phyloP scores from a whole-genome alignment of 2,888 invertebrate species.

The Coenonympha arcania region DNA sequence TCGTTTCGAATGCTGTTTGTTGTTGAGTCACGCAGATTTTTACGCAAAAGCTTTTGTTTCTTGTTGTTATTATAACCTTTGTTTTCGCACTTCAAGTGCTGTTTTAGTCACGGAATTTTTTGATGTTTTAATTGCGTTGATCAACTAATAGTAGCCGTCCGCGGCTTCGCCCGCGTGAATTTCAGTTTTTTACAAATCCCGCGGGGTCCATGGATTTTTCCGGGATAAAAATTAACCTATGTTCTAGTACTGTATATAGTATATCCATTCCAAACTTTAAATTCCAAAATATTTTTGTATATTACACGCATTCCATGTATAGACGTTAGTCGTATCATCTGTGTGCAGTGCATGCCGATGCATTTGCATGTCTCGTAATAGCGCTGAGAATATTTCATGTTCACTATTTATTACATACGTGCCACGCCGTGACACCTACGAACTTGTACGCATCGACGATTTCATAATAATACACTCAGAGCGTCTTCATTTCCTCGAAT shows the following conservation, averaged over 20 bases:
- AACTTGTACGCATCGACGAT: conserved; percentile 1
- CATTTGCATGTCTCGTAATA: conserved; percentile 12
- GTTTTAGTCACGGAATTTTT: background rate
- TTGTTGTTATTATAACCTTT: conserved; percentile 9
- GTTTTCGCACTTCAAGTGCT: background rate
- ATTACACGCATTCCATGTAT: conserved; percentile 1
- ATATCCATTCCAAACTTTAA: no score
- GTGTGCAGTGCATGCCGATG: conserved; percentile 9
- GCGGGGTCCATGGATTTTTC: no score
- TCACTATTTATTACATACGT: conserved; percentile 21
- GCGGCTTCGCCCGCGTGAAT: no score
- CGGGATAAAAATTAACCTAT: no score
- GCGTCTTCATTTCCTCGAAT: background rate
- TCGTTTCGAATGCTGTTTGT: conserved; percentile 68
- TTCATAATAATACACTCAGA: background rate
- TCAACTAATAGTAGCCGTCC: no score
- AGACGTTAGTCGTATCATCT: background rate
- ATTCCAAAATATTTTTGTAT: background rate
- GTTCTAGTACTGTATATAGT: no score
- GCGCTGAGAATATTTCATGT: conserved; percentile 17
- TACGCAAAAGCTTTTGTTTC: conserved; percentile 22
- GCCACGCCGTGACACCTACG: conserved; percentile 3
- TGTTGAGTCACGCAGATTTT: conserved; percentile 60
- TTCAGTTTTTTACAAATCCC: no score
- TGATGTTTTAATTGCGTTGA: background rate